A percentile compares a stretch with the other conserved stretches of the same genome.
phyloP scores from a whole-genome alignment of 2,113 vertebrate species.

The Aphelocoma coerulescens region DNA sequence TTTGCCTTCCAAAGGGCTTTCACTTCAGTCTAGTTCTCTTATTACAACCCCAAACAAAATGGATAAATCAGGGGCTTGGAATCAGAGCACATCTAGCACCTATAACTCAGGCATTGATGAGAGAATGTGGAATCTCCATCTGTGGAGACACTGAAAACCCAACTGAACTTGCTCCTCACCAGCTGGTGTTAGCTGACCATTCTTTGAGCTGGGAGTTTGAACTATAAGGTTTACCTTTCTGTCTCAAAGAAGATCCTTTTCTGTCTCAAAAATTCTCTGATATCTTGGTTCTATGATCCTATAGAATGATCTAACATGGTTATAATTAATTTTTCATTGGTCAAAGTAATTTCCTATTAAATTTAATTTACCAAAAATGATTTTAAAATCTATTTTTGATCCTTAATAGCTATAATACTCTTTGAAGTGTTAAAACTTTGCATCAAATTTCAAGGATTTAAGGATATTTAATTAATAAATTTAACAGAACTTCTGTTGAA shows the following conservation, averaged over 20 bases:
- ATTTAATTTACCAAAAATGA: background rate
- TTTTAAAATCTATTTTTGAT: background rate
- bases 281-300: background rate
- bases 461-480: background rate
- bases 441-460: background rate
- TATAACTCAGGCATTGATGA: background rate
- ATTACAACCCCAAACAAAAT: background rate
- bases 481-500: background rate
- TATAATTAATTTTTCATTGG: background rate
- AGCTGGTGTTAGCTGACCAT: background rate
- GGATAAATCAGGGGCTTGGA: background rate
- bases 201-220: background rate
- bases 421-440: background rate
- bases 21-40: background rate
- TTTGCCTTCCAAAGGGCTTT: background rate
- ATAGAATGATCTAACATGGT: background rate
- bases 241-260: background rate
- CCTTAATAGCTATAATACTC: background rate
- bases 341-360: background rate
- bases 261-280: background rate
- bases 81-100: fast-evolving
- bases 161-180: background rate
- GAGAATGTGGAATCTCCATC: background rate
- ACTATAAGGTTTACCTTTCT: background rate
- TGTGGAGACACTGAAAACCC: background rate